A percentile compares a stretch with the other conserved stretches of the same genome.
Evolutionary conservation across 2,888 invertebrate genomes (phyloP).

Genomic region (Nemoura dubitans): DNA sequence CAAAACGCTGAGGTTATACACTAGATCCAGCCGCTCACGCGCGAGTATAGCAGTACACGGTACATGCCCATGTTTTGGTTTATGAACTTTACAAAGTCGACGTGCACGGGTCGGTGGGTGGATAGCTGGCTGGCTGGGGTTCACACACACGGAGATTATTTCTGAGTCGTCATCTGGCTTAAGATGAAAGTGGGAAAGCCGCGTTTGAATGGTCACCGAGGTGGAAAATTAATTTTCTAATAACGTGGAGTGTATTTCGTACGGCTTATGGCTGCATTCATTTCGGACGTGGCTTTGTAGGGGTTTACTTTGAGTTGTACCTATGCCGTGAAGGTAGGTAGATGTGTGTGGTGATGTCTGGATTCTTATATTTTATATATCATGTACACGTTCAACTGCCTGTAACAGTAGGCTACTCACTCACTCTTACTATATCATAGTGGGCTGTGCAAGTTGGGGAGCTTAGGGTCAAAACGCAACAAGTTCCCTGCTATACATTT

Average conservation of each 20-base stretch:
- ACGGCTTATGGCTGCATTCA: background rate
- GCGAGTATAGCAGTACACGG: background rate
- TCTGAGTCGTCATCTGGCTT: background rate
- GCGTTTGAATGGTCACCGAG: background rate
- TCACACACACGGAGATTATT: background rate
- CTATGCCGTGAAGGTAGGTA: no score
- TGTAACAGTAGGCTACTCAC: no score
- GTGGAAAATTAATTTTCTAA: conserved; percentile 12
- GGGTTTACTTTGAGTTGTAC: background rate
- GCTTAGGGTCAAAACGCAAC: no score
- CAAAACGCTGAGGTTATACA: background rate
- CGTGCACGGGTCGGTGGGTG: background rate
- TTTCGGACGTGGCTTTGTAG: background rate
- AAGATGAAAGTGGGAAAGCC: background rate
- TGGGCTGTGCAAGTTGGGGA: no score
- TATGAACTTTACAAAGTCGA: background rate
- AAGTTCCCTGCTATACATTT: no score
- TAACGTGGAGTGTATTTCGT: background rate
- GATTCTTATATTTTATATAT: no score
- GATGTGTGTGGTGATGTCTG: no score
- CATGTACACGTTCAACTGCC: no score
- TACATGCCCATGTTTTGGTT: background rate
- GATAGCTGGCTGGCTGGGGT: no score
- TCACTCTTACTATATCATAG: no score
- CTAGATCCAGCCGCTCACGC: background rate